Percentiles rank a stretch among this genome's conserved stretches.
Evolutionary conservation across 2,888 invertebrate genomes (phyloP).

Genomic region (Ophion obscuratus): DNA sequence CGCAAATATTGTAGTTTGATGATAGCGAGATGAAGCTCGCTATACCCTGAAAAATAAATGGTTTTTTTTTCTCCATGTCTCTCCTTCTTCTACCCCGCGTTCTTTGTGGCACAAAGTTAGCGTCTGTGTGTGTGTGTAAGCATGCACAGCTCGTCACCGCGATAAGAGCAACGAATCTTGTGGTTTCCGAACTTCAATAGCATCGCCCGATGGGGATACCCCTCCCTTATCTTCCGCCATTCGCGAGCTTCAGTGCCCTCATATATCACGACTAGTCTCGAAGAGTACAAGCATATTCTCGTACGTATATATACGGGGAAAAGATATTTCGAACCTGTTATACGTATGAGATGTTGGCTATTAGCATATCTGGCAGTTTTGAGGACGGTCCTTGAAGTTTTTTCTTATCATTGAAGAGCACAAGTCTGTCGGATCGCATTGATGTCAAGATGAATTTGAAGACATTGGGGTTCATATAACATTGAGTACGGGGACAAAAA

Average conservation of each 20-base stretch:
- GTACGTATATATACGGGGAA: background rate
- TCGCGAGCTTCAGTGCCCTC: conserved; percentile 14
- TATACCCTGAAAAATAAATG: conserved; percentile 83
- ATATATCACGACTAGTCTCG: conserved; percentile 19
- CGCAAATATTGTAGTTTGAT: conserved; percentile 85
- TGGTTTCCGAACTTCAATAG: conserved; percentile 30
- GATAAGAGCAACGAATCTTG: conserved; percentile 32
- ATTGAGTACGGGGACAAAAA: too few relatives aligned
- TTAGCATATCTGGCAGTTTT: too few relatives aligned
- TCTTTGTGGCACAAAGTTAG: background rate
- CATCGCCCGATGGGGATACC: background rate
- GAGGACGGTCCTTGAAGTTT: too few relatives aligned
- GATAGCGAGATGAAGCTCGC: conserved; percentile 86
- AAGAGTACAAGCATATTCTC: conserved; percentile 12
- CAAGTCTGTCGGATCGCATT: too few relatives aligned
- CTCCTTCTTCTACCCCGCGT: background rate
- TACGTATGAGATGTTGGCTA: too few relatives aligned
- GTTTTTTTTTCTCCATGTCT: conserved; percentile 4
- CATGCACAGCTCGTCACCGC: background rate
- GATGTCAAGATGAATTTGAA: too few relatives aligned
- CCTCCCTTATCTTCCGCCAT: conserved; percentile 34
- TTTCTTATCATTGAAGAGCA: too few relatives aligned
- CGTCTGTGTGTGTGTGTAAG: background rate
- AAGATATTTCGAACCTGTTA: too few relatives aligned
- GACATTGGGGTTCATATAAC: too few relatives aligned